A percentile compares a stretch with the other conserved stretches of the same genome.
Conservation (phyloP, 2,888 invertebrate genomes). For the Meghimatium bilineatum region DNA sequence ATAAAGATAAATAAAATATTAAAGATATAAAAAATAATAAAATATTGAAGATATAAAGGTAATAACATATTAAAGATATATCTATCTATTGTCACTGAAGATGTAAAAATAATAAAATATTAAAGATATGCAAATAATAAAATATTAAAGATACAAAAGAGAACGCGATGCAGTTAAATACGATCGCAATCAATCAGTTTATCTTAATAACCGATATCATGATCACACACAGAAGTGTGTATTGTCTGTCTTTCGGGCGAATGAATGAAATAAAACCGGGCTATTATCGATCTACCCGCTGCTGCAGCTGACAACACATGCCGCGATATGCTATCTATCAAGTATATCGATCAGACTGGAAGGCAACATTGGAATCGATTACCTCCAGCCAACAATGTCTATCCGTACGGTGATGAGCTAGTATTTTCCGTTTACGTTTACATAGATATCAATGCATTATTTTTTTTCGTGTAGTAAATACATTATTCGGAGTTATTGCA, state of each 20-base stretch:
- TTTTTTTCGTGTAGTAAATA: too few species aligned
- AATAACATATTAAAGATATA: too few species aligned
- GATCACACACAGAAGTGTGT: not conserved
- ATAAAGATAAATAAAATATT: too few species aligned
- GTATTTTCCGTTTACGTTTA: not conserved
- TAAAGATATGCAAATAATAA: too few species aligned
- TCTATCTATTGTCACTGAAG: too few species aligned
- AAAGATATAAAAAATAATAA: too few species aligned
- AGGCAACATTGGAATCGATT: not conserved
- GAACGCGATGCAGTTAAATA: not conserved
- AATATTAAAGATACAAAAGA: too few species aligned
- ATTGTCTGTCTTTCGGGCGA: not conserved
- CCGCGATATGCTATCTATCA: conserved; percentile 2
- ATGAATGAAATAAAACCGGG: not conserved
- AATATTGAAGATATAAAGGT: too few species aligned
- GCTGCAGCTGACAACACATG: not conserved
- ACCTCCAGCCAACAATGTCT: not conserved
- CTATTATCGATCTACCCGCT: not conserved
- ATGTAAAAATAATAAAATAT: too few species aligned
- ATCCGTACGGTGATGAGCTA: not conserved
- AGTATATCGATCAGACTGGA: not conserved
- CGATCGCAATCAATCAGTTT: not conserved
- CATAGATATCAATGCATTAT: too few species aligned
- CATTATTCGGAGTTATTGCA: too few species aligned
- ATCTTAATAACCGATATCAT: not conserved